Base-by-base conservation (phyloP, 2,113 vertebrate genomes). In the Archocentrus centrarchus region DNA sequence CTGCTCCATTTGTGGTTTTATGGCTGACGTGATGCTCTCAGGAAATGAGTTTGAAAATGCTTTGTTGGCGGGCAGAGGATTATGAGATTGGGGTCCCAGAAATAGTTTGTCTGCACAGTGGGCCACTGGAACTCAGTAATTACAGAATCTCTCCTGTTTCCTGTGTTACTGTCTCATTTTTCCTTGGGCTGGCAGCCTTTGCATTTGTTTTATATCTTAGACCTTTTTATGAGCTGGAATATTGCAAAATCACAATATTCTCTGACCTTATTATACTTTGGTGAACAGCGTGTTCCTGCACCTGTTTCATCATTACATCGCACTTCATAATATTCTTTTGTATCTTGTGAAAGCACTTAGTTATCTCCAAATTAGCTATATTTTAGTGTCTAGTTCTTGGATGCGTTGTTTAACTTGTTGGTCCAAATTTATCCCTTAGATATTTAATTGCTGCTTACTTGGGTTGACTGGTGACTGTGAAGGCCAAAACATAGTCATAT, bases 41-140 rank as follows among this genome's bases (percentile, higher is more conserved):
- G 91, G 83, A 90, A 91, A 93, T 91, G 76, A 93, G 88, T 92
- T 89, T 90, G 47, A 88, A 91, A 93, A 90, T 80, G 91, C 89
- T 93, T 92, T 91, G 91, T 93, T 88, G 82, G 86, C 76, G 73
- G 57, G 41, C 63, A 77, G 85, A 73, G 91, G 89, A 94, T 94
- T 92, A 92, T 86, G 80, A 88, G 86, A 92, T 84, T 83, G 82
- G 78, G 88, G 83, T 89, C 90, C 83, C 83, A 89, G 86, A 91
- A 91, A 92, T 90, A 91, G 88, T 89, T 78, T 79, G 58, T 77
- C 86, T 86, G 39, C 84, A 90, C 70, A 82, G 86, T 57, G 39
- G 85, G 84, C 68, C 77, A 77, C 86, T 75, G 57, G 59, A 81
- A 84, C 55, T 79, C 79, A 79, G 76, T 90, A 89, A 91, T 90